Percentiles rank a stretch among this genome's conserved stretches.
Conservation (phyloP, 2,113 vertebrate species). For the Hystrix brachyura region DNA sequence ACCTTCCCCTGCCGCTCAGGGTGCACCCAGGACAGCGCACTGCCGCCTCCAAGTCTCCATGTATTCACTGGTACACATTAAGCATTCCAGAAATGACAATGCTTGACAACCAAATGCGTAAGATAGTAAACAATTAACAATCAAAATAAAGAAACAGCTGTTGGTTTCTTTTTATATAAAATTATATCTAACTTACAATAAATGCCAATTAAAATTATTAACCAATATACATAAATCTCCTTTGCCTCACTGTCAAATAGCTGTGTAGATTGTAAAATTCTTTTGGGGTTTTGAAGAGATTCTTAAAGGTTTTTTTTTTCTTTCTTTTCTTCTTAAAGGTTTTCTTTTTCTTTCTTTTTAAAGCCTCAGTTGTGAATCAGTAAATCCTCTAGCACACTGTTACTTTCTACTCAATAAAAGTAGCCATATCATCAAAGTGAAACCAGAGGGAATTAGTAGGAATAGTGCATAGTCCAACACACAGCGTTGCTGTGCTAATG, state of each 20-base stretch:
- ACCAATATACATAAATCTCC: constrained; percentile 76
- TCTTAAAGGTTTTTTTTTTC: too few species aligned
- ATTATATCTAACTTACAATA: constrained; percentile 81
- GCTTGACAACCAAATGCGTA: constrained; percentile 84
- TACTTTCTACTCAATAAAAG: constrained; percentile 45
- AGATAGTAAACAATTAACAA: constrained; percentile 76
- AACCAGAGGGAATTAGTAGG: constrained; percentile 68
- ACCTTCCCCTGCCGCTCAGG: not conserved
- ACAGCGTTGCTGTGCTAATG: not conserved
- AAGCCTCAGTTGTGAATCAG: constrained; percentile 22
- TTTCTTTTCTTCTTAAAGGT: not conserved
- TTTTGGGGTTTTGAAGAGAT: constrained; percentile 66
- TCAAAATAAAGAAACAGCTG: constrained; percentile 81
- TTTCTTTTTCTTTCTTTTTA: not conserved
- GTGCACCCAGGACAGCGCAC: not conserved
- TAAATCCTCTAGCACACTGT: not conserved
- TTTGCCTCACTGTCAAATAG: constrained; percentile 71
- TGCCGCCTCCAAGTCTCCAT: not conserved
- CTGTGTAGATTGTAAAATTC: constrained; percentile 57
- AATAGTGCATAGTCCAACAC: not conserved
- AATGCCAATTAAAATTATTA: constrained; percentile 81
- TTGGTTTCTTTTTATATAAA: constrained; percentile 82
- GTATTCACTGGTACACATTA: constrained; percentile 82
- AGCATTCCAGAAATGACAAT: constrained; percentile 76
- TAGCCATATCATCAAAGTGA: not conserved